These are phyloP conservation scores for Pseudonaja textilis DNA, from an alignment of 2,113 vertebrate species.

Conservation along the genomic window DNA sequence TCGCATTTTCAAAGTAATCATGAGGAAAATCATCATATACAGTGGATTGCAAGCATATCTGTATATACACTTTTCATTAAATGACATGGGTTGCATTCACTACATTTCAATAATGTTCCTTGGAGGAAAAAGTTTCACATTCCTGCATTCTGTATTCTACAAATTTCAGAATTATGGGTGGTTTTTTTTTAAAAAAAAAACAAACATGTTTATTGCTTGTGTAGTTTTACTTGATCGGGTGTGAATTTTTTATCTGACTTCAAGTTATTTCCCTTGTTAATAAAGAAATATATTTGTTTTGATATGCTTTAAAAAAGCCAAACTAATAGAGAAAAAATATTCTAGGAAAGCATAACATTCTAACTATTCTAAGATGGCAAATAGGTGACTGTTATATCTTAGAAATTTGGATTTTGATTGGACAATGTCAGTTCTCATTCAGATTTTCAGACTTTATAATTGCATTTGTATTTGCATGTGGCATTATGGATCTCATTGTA, in stretches of 20 bases:
- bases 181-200: not conserved
- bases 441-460: not conserved
- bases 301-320: not conserved
- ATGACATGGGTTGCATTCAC: not conserved
- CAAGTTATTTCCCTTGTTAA: not conserved
- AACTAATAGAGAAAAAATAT: too few species aligned
- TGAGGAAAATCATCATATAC: not conserved
- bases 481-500: not conserved
- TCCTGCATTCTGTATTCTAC: not conserved
- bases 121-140: not conserved
- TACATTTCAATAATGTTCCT: not conserved
- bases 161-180: not conserved
- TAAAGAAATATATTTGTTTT: not conserved
- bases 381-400: not conserved
- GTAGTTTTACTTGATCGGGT: not conserved
- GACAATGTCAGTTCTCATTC: not conserved
- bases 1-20: not conserved
- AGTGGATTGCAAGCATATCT: not conserved
- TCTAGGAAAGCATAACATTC: too few species aligned
- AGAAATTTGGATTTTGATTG: not conserved
- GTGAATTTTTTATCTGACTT: not conserved
- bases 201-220: not conserved
- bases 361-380: not conserved
- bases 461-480: not conserved
- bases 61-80: not conserved